phyloP scores from a whole-genome alignment of 2,888 invertebrate genomes.

The Tenthredo scrophulariae region DNA sequence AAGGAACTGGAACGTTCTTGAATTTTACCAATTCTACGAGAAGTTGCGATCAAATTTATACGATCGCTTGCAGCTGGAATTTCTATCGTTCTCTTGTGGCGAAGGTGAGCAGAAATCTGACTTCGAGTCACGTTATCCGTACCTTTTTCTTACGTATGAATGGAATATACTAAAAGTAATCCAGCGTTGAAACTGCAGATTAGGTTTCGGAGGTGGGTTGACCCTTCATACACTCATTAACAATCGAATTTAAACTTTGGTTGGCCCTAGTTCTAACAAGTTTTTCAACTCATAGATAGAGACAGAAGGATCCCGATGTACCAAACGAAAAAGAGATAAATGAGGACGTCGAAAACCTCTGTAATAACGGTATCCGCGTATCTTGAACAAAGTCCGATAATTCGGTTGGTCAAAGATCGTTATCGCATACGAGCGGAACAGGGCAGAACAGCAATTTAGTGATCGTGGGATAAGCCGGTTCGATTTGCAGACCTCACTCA shows the following conservation, averaged over 20 bases:
- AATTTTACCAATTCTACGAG: neutral
- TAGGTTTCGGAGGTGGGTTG: neutral
- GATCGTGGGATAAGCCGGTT: constrained; percentile 9
- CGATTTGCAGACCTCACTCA: neutral
- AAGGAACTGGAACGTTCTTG: neutral
- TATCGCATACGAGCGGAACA: neutral
- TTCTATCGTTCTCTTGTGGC: neutral
- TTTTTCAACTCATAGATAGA: neutral
- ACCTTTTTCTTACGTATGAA: neutral
- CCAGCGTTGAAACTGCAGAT: constrained; percentile 14
- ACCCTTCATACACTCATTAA: constrained; percentile 9
- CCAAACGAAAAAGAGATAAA: neutral
- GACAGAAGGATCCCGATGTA: neutral
- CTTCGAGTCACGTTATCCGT: neutral
- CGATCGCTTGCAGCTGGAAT: constrained; percentile 21
- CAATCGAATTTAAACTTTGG: constrained; percentile 12
- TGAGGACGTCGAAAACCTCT: neutral
- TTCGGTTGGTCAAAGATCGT: constrained; percentile 33
- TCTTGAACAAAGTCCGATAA: constrained; percentile 12
- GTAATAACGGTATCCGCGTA: neutral
- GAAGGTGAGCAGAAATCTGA: neutral
- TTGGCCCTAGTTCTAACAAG: constrained; percentile 7
- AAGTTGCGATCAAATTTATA: neutral
- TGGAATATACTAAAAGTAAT: neutral
- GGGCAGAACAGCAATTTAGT: constrained; percentile 19